Evolutionary conservation across 1,140 invertebrate genomes (phyloP).

Genomic region (Drosophila varians): DNA sequence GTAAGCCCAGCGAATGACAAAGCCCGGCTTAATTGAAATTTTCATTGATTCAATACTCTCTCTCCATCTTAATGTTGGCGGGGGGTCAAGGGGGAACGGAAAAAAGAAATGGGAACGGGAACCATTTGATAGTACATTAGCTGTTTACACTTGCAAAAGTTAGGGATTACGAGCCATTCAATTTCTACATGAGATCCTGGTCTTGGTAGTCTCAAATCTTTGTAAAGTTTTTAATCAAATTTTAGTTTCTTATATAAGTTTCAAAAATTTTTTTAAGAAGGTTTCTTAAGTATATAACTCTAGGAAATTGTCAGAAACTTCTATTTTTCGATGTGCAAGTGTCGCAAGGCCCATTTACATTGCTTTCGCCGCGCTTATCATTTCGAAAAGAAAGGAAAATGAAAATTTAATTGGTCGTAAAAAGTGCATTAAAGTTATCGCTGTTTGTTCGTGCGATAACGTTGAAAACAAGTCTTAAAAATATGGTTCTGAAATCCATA

Average conservation of each 20-base stretch:
- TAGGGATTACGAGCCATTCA: too few species aligned
- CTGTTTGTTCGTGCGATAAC: slow-evolving; percentile 23
- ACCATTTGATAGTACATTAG: slow-evolving; percentile 25
- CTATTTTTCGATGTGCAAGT: not conserved
- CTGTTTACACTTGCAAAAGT: not conserved
- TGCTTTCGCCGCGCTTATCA: slow-evolving; percentile 35
- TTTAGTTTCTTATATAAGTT: too few species aligned
- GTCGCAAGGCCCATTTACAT: slow-evolving; percentile 4
- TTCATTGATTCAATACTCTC: slow-evolving; percentile 33
- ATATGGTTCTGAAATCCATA: slow-evolving; percentile 11
- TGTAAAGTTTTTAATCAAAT: too few species aligned
- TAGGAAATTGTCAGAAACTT: not conserved
- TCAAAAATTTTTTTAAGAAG: too few species aligned
- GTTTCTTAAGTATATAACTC: not conserved
- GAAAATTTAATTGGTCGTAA: slow-evolving; percentile 57
- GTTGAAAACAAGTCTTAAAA: not conserved
- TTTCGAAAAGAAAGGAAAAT: slow-evolving; percentile 35
- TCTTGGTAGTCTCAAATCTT: too few species aligned
- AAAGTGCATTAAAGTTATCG: slow-evolving; percentile 42
- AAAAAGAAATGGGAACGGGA: slow-evolving; percentile 6
- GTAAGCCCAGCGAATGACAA: not conserved
- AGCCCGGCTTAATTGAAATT: slow-evolving; percentile 34
- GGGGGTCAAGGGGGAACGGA: slow-evolving; percentile 10
- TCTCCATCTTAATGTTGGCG: not conserved
- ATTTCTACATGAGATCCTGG: too few species aligned